phyloP scores from a whole-genome alignment of 2,888 invertebrate genomes.

The Xanthorhoe spadicearia region DNA sequence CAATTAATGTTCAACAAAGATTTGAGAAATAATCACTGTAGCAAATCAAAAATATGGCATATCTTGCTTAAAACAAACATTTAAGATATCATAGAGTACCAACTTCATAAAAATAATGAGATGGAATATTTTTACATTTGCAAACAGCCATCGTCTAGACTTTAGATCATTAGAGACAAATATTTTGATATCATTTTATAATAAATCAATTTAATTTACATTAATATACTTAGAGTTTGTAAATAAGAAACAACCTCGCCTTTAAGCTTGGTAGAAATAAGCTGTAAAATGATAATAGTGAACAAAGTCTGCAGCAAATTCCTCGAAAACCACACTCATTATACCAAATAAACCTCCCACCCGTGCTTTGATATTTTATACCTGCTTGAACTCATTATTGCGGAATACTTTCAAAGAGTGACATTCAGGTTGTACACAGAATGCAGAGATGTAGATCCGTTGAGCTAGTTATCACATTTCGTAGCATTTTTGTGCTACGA shows the following conservation, averaged over 20 bases:
- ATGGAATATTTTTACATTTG: not conserved
- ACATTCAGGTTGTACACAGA: constrained; percentile 8
- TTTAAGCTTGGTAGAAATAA: too few species aligned
- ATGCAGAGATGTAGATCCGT: not conserved
- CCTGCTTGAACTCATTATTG: constrained; percentile 29
- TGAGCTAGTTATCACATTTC: not conserved
- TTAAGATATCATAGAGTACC: too few species aligned
- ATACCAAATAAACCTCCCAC: constrained; percentile 12
- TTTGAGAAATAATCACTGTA: too few species aligned
- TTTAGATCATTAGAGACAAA: constrained; percentile 1
- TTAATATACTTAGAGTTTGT: not conserved
- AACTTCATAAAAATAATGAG: not conserved
- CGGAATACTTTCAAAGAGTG: constrained; percentile 24
- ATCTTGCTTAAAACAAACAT: too few species aligned
- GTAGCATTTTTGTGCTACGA: not conserved
- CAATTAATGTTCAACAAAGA: too few species aligned
- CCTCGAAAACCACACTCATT: constrained; percentile 17
- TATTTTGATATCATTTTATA: not conserved
- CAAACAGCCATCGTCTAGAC: not conserved
- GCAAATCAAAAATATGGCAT: too few species aligned
- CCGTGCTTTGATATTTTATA: constrained; percentile 29
- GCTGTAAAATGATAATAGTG: not conserved
- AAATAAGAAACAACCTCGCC: too few species aligned
- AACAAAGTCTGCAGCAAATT: not conserved
- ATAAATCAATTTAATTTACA: not conserved